These are phyloP conservation scores for Acanthosepion esculentum DNA, from an alignment of 2,888 invertebrate species.

Conservation along the genomic window DNA sequence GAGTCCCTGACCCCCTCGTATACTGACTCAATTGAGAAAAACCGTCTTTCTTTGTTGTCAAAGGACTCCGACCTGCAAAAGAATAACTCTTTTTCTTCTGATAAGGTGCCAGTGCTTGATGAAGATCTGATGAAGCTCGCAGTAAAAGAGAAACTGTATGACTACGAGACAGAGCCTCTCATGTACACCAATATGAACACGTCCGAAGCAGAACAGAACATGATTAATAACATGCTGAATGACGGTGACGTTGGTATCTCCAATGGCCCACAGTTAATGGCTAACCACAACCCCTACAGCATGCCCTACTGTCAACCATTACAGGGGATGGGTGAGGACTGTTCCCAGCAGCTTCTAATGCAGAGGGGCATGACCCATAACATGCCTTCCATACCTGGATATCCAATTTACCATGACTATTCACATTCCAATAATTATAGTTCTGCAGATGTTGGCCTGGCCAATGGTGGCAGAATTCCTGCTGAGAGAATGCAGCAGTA, in stretches of 20 bases:
- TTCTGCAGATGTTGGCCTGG: conserved; percentile 41
- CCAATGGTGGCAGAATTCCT: conserved; percentile 25
- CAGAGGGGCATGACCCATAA: not conserved
- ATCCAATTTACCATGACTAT: conserved; percentile 33
- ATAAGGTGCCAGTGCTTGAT: conserved; percentile 46
- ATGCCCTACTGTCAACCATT: conserved; percentile 14
- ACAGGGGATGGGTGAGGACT: not conserved
- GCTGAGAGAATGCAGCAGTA: conserved; percentile 43
- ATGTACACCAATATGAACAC: conserved; percentile 48
- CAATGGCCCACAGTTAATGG: conserved; percentile 36
- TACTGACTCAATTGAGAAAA: conserved; percentile 54
- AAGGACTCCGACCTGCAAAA: conserved; percentile 61
- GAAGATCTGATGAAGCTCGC: conserved; percentile 49
- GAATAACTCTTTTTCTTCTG: conserved; percentile 58
- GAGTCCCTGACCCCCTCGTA: conserved; percentile 53
- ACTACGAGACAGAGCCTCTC: conserved; percentile 52
- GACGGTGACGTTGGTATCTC: conserved; percentile 49
- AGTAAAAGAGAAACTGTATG: conserved; percentile 48
- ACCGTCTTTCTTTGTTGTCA: conserved; percentile 63
- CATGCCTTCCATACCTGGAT: not conserved
- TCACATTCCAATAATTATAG: conserved; percentile 45
- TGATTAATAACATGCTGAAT: conserved; percentile 55
- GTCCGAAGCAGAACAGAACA: conserved; percentile 57
- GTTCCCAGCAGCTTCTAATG: conserved; percentile 25
- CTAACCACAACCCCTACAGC: not conserved